Evolutionary conservation across 2,113 vertebrate genomes (phyloP).

Genomic region (Hepsetus odoe): DNA sequence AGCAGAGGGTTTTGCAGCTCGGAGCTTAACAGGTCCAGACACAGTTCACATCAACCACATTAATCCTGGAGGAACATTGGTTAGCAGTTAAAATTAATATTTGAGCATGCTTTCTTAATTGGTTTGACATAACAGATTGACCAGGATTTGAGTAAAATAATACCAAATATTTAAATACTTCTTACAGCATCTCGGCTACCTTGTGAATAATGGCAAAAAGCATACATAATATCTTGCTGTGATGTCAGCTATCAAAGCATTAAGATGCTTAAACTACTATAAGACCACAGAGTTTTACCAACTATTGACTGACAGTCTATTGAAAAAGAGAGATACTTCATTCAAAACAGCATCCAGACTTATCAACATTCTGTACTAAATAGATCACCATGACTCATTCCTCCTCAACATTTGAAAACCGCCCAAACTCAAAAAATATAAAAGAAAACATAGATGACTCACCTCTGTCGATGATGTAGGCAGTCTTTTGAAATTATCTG

Average conservation of each 20-base stretch:
- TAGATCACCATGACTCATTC: conserved; percentile 30
- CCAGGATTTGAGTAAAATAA: too few relatives aligned
- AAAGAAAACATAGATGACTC: conserved; percentile 12
- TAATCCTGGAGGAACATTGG: background rate
- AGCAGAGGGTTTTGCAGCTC: background rate
- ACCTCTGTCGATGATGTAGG: conserved; percentile 43
- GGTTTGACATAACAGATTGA: too few relatives aligned
- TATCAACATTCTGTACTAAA: conserved; percentile 1
- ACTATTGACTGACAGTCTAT: background rate
- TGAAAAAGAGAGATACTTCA: too few relatives aligned
- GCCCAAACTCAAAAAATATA: conserved; percentile 2
- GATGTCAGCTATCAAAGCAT: too few relatives aligned
- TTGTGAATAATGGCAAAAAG: too few relatives aligned
- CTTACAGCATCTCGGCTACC: too few relatives aligned
- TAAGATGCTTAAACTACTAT: too few relatives aligned
- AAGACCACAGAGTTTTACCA: background rate
- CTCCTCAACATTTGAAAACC: conserved; percentile 11
- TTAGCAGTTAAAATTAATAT: too few relatives aligned
- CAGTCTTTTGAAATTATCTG: conserved; percentile 76
- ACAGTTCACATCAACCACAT: background rate
- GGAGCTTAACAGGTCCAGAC: conserved; percentile 2
- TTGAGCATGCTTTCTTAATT: too few relatives aligned
- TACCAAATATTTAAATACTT: too few relatives aligned
- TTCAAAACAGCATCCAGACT: background rate
- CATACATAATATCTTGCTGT: too few relatives aligned